These are phyloP conservation scores for Solea senegalensis DNA, from an alignment of 2,113 vertebrate genomes.

Conservation along the genomic window DNA sequence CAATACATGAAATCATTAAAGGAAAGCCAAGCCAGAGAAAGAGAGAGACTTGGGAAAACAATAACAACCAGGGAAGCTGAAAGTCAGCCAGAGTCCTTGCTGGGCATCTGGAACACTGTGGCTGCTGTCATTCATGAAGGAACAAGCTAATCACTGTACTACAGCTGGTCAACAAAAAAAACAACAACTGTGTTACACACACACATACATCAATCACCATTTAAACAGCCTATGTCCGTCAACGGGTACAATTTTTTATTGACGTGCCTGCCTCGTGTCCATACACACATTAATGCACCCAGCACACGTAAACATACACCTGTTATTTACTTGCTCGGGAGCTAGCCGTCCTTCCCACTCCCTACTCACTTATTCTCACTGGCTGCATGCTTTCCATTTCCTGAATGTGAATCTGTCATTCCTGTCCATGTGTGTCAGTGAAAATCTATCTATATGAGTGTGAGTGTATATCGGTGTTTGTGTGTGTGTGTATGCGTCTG, in stretches of 20 bases:
- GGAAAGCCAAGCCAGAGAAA: constrained; percentile 6
- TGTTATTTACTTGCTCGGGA: constrained; percentile 28
- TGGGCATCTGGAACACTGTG: constrained; percentile 30
- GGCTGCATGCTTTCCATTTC: constrained; percentile 58
- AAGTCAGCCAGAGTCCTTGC: constrained; percentile 32
- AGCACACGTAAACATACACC: not conserved
- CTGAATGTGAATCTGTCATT: constrained; percentile 50
- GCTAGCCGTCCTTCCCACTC: not conserved
- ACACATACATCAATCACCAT: constrained; percentile 31
- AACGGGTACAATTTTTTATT: not conserved
- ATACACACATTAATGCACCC: constrained; percentile 18
- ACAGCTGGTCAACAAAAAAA: constrained; percentile 53
- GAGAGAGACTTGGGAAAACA: constrained; percentile 34
- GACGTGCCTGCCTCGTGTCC: not conserved
- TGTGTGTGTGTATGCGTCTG: constrained; percentile 29
- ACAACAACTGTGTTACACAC: constrained; percentile 23
- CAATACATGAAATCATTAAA: constrained; percentile 29
- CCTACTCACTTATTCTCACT: constrained; percentile 40
- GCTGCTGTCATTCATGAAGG: constrained; percentile 49
- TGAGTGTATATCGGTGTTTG: constrained; percentile 5
- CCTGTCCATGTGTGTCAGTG: constrained; percentile 24
- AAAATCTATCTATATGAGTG: constrained; percentile 23
- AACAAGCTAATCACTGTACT: constrained; percentile 59
- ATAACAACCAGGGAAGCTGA: constrained; percentile 55
- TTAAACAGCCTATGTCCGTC: not conserved